Evolutionary conservation across 2,797 vertebrate genomes (phyloP).

Genomic region (Acipenser transmontanus): DNA sequence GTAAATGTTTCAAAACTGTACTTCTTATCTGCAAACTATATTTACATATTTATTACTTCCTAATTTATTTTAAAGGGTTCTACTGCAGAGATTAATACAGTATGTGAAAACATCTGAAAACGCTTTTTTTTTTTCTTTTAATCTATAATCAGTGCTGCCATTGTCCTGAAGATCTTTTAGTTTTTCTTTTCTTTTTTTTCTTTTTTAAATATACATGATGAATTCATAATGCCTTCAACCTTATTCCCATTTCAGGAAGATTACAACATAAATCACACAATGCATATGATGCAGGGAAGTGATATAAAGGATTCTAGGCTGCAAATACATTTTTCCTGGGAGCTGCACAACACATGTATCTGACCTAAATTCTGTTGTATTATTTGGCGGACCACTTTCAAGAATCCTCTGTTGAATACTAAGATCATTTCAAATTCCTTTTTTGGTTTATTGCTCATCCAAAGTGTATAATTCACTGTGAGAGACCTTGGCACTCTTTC

Average conservation of each 20-base stretch:
- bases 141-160: too few relatives aligned
- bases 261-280: neutral
- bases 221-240: too few relatives aligned
- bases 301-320: too few relatives aligned
- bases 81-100: too few relatives aligned
- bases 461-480: constrained; percentile 30
- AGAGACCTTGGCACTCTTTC: constrained; percentile 46
- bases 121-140: neutral
- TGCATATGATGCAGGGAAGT: too few relatives aligned
- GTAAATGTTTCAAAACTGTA: too few relatives aligned
- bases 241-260: too few relatives aligned
- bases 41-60: neutral
- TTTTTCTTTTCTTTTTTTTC: too few relatives aligned
- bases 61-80: neutral
- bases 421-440: constrained; percentile 20
- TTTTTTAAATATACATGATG: too few relatives aligned
- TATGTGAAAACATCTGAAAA: neutral
- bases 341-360: too few relatives aligned
- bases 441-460: constrained; percentile 18
- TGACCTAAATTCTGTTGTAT: neutral
- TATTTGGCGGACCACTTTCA: neutral
- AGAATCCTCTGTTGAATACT: constrained; percentile 2
- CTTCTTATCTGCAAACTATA: neutral
- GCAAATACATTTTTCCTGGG: too few relatives aligned
- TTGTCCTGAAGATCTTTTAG: too few relatives aligned